phyloP scores from a whole-genome alignment of 2,888 invertebrate genomes.

The Drosophila seclusa region DNA sequence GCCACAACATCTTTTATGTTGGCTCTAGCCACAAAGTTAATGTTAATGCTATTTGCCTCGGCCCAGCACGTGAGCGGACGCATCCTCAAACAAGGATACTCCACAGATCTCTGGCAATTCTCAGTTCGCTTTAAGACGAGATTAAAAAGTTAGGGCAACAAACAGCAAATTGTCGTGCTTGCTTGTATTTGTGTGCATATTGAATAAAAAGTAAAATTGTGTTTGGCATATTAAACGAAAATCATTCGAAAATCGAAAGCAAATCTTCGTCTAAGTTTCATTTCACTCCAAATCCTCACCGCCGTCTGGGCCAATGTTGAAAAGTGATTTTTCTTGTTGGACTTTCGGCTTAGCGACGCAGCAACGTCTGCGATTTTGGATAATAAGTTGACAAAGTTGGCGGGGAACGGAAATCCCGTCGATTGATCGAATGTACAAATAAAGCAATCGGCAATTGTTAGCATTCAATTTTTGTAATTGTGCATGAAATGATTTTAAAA shows the following conservation, averaged over 20 bases:
- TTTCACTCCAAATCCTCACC: neutral
- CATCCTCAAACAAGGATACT: neutral
- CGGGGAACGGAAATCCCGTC: constrained; percentile 21
- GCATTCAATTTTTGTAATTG: constrained; percentile 22
- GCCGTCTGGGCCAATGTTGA: constrained; percentile 33
- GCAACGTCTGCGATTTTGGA: constrained; percentile 62
- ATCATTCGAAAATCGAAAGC: constrained; percentile 67
- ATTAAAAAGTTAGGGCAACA: constrained; percentile 58
- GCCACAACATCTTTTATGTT: constrained; percentile 78
- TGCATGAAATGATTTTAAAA: constrained; percentile 18
- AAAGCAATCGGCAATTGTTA: constrained; percentile 27
- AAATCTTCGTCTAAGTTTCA: constrained; percentile 49
- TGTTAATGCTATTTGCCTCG: constrained; percentile 56
- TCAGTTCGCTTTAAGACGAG: constrained; percentile 37
- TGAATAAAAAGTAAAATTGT: constrained; percentile 75
- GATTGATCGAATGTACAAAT: constrained; percentile 44
- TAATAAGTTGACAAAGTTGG: constrained; percentile 51
- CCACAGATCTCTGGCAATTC: neutral
- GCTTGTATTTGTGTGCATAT: constrained; percentile 62
- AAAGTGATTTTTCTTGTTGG: constrained; percentile 80
- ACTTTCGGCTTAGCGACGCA: constrained; percentile 70
- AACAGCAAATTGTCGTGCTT: constrained; percentile 57
- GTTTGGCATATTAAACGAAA: constrained; percentile 74
- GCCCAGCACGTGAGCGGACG: constrained; percentile 45
- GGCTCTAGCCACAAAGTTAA: constrained; percentile 59